A percentile compares a stretch with the other conserved stretches of the same genome.
These are phyloP conservation scores for Acronicta alni DNA, from an alignment of 2,888 invertebrate genomes.

Conservation along the genomic window DNA sequence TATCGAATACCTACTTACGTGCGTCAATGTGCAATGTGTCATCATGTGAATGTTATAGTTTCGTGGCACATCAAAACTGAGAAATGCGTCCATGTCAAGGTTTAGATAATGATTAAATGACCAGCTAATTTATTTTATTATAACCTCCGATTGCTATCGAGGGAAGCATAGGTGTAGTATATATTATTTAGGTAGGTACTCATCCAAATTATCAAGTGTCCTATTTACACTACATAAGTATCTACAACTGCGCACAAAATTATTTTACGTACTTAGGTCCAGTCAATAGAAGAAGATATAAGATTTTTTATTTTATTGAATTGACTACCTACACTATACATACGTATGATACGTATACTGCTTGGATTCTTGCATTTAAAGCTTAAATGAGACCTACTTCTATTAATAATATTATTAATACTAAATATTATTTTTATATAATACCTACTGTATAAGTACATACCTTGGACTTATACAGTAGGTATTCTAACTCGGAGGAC, in stretches of 20 bases:
- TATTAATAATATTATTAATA: too few species aligned
- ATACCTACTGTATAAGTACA: too few species aligned
- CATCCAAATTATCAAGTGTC: not conserved
- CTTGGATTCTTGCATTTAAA: too few species aligned
- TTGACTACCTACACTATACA: too few species aligned
- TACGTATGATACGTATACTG: too few species aligned
- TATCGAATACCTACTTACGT: constrained; percentile 62
- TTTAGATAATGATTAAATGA: not conserved
- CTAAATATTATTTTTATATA: too few species aligned
- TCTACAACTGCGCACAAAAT: not conserved
- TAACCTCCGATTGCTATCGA: not conserved
- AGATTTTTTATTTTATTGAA: too few species aligned
- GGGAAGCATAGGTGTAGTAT: not conserved
- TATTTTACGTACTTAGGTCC: not conserved
- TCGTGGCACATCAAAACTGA: constrained; percentile 16
- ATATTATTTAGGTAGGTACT: not conserved
- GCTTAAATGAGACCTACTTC: too few species aligned
- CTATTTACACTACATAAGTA: not conserved
- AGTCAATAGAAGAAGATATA: too few species aligned
- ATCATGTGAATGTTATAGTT: constrained; percentile 14
- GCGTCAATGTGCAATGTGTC: constrained; percentile 61
- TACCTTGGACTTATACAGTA: too few species aligned
- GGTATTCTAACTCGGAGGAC: too few species aligned
- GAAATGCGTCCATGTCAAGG: constrained; percentile 9
- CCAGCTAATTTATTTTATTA: not conserved